phyloP scores from a whole-genome alignment of 2,113 vertebrate genomes.

The Platichthys flesus region DNA sequence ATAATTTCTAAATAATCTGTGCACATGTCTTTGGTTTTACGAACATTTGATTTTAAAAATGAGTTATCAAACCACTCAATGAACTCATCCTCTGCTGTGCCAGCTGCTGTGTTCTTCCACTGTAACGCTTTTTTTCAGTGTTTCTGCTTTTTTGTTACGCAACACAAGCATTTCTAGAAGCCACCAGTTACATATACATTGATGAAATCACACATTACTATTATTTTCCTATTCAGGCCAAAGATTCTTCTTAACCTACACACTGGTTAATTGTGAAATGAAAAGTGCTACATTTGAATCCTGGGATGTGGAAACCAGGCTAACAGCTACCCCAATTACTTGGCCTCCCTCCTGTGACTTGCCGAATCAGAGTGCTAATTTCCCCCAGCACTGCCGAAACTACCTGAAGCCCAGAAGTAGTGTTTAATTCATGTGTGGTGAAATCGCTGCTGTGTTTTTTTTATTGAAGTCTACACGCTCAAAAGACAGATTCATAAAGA shows the following conservation, averaged over 20 bases:
- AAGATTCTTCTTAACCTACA: not conserved
- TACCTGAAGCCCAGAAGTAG: conserved; percentile 6
- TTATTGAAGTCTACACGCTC: not conserved
- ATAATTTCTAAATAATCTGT: no score
- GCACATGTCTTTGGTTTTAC: no score
- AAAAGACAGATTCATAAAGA: not conserved
- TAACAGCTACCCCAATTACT: conserved; percentile 57
- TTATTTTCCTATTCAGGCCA: no score
- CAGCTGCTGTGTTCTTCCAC: no score
- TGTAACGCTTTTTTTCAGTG: no score
- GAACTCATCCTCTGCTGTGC: no score
- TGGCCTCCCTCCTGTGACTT: conserved; percentile 6
- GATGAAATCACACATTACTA: no score
- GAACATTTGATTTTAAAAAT: no score
- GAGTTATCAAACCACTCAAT: no score
- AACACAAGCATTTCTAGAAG: no score
- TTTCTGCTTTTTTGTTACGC: no score
- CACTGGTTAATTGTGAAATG: not conserved
- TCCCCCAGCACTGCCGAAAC: conserved; percentile 10
- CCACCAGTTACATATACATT: no score
- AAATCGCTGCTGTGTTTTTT: not conserved
- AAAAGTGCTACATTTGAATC: not conserved
- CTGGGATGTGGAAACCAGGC: conserved; percentile 42
- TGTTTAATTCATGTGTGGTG: not conserved
- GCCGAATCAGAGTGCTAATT: conserved; percentile 49